Evolutionary conservation across 2,797 vertebrate species (phyloP).

Genomic region (Cynodonichthys magdalenae): DNA sequence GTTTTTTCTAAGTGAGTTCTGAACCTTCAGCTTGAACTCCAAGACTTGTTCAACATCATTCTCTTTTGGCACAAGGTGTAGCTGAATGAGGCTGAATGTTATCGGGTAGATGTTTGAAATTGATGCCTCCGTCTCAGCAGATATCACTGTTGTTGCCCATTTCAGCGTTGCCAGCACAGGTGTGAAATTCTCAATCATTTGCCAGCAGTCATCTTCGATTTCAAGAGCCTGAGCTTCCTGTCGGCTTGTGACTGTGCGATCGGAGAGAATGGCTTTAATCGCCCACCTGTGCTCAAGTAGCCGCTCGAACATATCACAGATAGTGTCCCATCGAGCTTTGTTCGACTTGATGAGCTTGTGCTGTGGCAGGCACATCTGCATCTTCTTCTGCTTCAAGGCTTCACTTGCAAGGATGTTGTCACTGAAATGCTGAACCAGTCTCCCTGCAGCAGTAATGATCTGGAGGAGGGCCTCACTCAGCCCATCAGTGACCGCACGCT

Average conservation of each 20-base stretch:
- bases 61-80: slow-evolving; percentile 64
- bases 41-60: slow-evolving; percentile 63
- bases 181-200: slow-evolving; percentile 69
- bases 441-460: slow-evolving; percentile 55
- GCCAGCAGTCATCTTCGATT: slow-evolving; percentile 71
- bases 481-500: slow-evolving; percentile 56
- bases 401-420: slow-evolving; percentile 39
- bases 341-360: slow-evolving; percentile 58
- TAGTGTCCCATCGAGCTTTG: slow-evolving; percentile 65
- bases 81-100: slow-evolving; percentile 73
- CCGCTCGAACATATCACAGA: slow-evolving; percentile 69
- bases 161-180: slow-evolving; percentile 69
- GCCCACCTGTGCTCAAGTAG: slow-evolving; percentile 71
- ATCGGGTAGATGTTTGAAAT: slow-evolving; percentile 77
- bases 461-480: slow-evolving; percentile 57
- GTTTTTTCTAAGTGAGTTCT: slow-evolving; percentile 58
- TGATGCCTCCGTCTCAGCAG: slow-evolving; percentile 65
- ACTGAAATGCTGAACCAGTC: slow-evolving; percentile 64
- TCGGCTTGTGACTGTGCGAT: slow-evolving; percentile 59
- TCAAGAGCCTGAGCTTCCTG: slow-evolving; percentile 63
- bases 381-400: slow-evolving; percentile 65
- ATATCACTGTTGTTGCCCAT: slow-evolving; percentile 71
- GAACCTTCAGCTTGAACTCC: slow-evolving; percentile 69
- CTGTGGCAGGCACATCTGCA: slow-evolving; percentile 67
- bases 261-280: slow-evolving; percentile 70